Evolutionary conservation across 2,113 vertebrate genomes (phyloP), one percentile per base, ranked within the genome.

Genomic region (Penelope pileata): DNA sequence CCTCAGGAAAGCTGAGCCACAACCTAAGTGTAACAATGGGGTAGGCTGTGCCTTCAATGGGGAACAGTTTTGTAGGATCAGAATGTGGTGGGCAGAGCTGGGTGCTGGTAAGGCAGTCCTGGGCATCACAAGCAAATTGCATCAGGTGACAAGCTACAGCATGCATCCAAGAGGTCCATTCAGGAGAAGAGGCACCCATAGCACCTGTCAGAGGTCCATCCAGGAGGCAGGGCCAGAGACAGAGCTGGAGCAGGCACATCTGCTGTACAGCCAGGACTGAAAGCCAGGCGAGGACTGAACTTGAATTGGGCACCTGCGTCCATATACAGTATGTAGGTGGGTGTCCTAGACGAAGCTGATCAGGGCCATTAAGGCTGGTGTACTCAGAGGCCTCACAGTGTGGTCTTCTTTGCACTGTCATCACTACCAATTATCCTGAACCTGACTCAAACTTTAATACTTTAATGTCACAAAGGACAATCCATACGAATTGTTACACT

Each of bases 71-170:
- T 7, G 5, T 34, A 54, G 43, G 23, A 17, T 66, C 12, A n/a
- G 27, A 66, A 40, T 18, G 4, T 0, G 43, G 50, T 2, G 21
- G 21, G 60, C 30, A 82, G 38, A 54, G 30, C 21, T 1, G 2
- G 29, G 62, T 45, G 45, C 56, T 42, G 62, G 18, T 42, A 45
- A 3, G 14, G 40, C 9, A 50, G 34, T 42, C 34, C 50, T 68
- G 54, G 38, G 43, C 12, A 85, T 14, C 17, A 6, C 32, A 27
- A 63, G 12, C 34, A 36, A 45, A 53, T 30, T 47, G n/a, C 63
- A 15, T 32, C n/a, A 38, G 6, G 36, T 48, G 79, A 73, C 53
- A 73, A 68, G 56, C 19, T 51, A 19, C 13, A 47, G n/a, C n/a
- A 27, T 7, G 7, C 19, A 67, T 12, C 68, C 74, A 42, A 67